Percentiles rank a stretch among this genome's conserved stretches.
phyloP scores from a whole-genome alignment of 2,888 invertebrate species.

The Trissoscelio sp. region DNA sequence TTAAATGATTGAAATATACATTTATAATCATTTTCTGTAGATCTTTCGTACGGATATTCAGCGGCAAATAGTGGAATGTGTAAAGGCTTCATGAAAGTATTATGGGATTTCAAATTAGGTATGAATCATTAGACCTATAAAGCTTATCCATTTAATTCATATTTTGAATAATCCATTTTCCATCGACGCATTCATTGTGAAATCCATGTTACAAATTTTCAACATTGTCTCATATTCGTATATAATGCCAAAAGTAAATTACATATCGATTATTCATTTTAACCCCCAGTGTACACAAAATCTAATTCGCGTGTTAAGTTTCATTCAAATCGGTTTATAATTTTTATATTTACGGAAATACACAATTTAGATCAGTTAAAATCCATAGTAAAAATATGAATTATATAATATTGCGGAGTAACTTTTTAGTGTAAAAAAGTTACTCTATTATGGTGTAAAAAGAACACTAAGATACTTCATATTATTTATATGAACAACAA shows the following conservation, averaged over 20 bases:
- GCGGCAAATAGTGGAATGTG: constrained; percentile 54
- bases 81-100: constrained; percentile 65
- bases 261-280: constrained; percentile 34
- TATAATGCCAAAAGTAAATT: constrained; percentile 16
- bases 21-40: constrained; percentile 61
- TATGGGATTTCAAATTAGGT: constrained; percentile 67
- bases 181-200: constrained; percentile 26
- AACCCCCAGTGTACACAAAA: neutral
- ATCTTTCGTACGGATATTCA: constrained; percentile 57
- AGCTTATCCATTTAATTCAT: constrained; percentile 59
- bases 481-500: too few relatives aligned
- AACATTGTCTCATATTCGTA: neutral
- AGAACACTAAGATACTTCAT: too few relatives aligned
- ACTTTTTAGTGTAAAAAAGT: too few relatives aligned
- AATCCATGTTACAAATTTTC: constrained; percentile 18
- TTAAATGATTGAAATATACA: constrained; percentile 42
- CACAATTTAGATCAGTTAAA: too few relatives aligned
- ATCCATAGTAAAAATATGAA: too few relatives aligned
- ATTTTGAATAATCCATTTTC: constrained; percentile 43
- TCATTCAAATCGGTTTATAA: neutral
- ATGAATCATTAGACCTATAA: constrained; percentile 60
- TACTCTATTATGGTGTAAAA: too few relatives aligned
- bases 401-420: too few relatives aligned
- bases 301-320: neutral
- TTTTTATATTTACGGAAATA: too few relatives aligned